Evolutionary conservation across 2,888 invertebrate species (phyloP), one percentile per base, ranked within the genome.

Genomic region (Microctonus hyperodae): DNA sequence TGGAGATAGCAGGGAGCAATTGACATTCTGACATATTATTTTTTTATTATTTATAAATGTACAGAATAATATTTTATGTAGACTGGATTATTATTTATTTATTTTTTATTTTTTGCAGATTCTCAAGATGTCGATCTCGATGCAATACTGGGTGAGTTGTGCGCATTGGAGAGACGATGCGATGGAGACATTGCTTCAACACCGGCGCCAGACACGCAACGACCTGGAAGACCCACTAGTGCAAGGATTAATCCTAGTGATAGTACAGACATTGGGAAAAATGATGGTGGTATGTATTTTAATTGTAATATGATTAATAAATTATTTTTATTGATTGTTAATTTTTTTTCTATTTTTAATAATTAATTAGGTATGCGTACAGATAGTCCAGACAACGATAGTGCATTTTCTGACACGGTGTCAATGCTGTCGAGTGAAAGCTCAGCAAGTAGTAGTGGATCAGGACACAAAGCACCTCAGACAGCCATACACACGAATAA

Each of bases 331-430:
- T 56, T 64, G 37, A 23, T 23, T 53, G 16, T 11, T 20, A 33
- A 13, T 35, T 53, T 13, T 40, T 40, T 53, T 63, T n/a, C n/a
- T 35, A 37, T 55, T 10, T 28, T 5, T 13, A 20, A 23, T 20
- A 28, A 13, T 33, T 33, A 7, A 51, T 28, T 67, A 83, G 83
- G 81, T 64, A 78, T 83, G 72, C 89, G 95, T 72, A 93, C 95
- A 13, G 96, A 97, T 79, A 96, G 96, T 63, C 97, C 97, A 0
- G 98, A 98, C 85, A 97, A 97, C 85, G 98, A 98, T 86, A 97
- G 97, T 11, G 98, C 98, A 16, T 98, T 97, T 85, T 97, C 97
- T 78, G 98, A 98, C 85, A 97, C 96, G 71, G 96, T 97, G 68
- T 96, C 96, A 28, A 91, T 96, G 90, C 86, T 95, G 71, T 95